Percentiles rank a stretch among this genome's conserved stretches.
phyloP scores from a whole-genome alignment of 1,140 invertebrate species.

The Trissolcus basalis region DNA sequence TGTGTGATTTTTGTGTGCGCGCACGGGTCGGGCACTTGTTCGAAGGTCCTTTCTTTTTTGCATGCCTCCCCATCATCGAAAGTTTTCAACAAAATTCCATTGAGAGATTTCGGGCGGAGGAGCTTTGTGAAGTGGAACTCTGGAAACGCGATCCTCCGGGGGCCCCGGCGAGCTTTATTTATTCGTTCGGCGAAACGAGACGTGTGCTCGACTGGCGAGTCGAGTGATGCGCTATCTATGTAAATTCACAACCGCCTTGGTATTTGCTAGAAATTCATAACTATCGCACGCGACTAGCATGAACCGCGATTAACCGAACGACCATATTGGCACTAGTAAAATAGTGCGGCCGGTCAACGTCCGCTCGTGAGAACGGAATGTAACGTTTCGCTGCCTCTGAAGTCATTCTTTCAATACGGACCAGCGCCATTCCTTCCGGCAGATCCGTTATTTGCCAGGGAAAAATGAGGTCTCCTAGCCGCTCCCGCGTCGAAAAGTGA shows the following conservation, averaged over 20 bases:
- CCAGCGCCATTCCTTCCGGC: slow-evolving; percentile 45
- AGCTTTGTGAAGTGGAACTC: slow-evolving; percentile 6
- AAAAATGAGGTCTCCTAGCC: slow-evolving; percentile 39
- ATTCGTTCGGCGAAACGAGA: slow-evolving; percentile 10
- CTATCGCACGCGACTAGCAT: slow-evolving; percentile 58
- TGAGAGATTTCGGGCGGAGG: slow-evolving; percentile 4
- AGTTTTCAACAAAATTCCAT: slow-evolving; percentile 16
- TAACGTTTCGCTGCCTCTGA: slow-evolving; percentile 62
- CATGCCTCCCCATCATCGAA: too few relatives aligned
- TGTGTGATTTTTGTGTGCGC: too few relatives aligned
- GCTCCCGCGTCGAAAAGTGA: slow-evolving; percentile 41
- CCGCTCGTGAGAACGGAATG: slow-evolving; percentile 67
- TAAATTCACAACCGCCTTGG: slow-evolving; percentile 43
- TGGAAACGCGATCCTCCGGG: neutral
- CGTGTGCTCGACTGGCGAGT: neutral
- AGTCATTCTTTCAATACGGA: slow-evolving; percentile 58
- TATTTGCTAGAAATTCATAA: slow-evolving; percentile 59
- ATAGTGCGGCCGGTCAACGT: slow-evolving; percentile 62
- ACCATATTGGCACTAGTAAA: slow-evolving; percentile 58
- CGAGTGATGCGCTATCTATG: slow-evolving; percentile 47
- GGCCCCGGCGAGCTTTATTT: slow-evolving; percentile 7
- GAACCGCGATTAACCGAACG: slow-evolving; percentile 57
- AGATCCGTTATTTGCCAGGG: slow-evolving; percentile 43
- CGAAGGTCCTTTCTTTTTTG: too few relatives aligned
- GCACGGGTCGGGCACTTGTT: too few relatives aligned